Evolutionary conservation across 2,888 invertebrate species (phyloP), one percentile per base, ranked within the genome.

Genomic region (Sminthurides aquaticus): DNA sequence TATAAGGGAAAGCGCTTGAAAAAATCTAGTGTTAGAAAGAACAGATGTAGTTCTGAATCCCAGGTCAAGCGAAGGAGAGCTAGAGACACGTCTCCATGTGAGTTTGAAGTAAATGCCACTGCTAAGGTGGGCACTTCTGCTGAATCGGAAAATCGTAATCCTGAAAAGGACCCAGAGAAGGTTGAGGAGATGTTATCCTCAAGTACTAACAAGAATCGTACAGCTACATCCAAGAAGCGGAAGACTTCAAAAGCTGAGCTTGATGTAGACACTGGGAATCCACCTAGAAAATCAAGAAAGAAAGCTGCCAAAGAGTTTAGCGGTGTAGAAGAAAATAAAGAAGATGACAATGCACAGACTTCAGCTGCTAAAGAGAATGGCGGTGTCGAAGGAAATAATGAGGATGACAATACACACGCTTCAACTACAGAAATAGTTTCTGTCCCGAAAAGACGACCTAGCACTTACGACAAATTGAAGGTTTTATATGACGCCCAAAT

Each of bases 391-490:
- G 22, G 52, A 18, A 67, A 68, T 57, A 43, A 66, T 0, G 28
- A 62, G 2, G 20, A 52, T 24, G 26, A 49, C 18, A 67, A 64
- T 52, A 65, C 65, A 2, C n/a, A n/a, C n/a, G n/a, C n/a, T n/a
- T n/a, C n/a, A n/a, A n/a, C n/a, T n/a, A n/a, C n/a, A n/a, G n/a
- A n/a, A n/a, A n/a, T n/a, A n/a, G n/a, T n/a, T n/a, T n/a, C n/a
- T n/a, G n/a, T n/a, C n/a, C n/a, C n/a, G n/a, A n/a, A n/a, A n/a
- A n/a, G n/a, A n/a, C n/a, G n/a, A n/a, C n/a, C n/a, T n/a, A n/a
- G n/a, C n/a, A 71, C 72, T 3, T 76, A 74, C 64, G 71, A 74
- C 28, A 64, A 59, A 5, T 69, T 75, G 1, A 75, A 71, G 52
- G 59, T 64, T 1, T 29, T 72, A n/a, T 75, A 76, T 60, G 69